Evolutionary conservation across 2,113 vertebrate genomes (phyloP).

Genomic region (Zapus hudsonius): DNA sequence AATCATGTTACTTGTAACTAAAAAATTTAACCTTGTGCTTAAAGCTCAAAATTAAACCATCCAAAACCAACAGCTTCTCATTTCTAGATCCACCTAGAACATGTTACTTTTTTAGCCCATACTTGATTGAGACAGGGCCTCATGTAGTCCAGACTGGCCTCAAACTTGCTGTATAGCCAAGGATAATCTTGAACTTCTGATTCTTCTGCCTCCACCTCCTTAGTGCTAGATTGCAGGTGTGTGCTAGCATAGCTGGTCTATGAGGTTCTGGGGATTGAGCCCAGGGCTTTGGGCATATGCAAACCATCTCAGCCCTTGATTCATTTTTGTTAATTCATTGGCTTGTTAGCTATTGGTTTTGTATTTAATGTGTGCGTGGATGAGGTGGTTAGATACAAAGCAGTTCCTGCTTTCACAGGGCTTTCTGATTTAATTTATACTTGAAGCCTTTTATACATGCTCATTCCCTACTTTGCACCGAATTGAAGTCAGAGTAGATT

Average conservation of each 20-base stretch:
- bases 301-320: not conserved
- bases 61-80: not conserved
- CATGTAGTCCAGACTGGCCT: not conserved
- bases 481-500: not conserved
- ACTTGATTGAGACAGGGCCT: not conserved
- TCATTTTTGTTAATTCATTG: not conserved
- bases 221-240: not conserved
- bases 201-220: not conserved
- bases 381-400: not conserved
- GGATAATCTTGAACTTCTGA: not conserved
- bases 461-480: not conserved
- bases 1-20: conserved; percentile 29
- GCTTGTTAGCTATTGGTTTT: not conserved
- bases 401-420: not conserved
- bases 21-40: conserved; percentile 11
- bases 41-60: not conserved
- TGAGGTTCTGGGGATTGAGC: not conserved
- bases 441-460: not conserved
- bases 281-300: not conserved
- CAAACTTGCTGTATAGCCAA: not conserved
- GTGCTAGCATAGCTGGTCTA: not conserved
- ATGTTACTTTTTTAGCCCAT: not conserved
- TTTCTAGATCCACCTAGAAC: conserved; percentile 1
- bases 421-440: not conserved
- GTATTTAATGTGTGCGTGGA: not conserved